phyloP scores from a whole-genome alignment of 2,113 vertebrate genomes.

The Lathamus discolor region DNA sequence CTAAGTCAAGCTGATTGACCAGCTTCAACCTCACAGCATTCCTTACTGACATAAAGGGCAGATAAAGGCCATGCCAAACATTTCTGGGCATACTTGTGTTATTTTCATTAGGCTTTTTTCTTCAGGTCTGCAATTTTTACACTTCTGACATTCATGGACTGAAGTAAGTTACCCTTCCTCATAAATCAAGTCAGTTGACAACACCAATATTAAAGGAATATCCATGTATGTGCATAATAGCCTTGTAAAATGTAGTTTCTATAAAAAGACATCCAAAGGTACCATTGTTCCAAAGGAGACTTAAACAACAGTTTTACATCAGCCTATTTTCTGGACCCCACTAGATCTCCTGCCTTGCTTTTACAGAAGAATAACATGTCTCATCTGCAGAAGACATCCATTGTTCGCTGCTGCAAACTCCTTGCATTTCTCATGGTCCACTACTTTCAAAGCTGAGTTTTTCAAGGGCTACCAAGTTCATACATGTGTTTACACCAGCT shows the following conservation, averaged over 20 bases:
- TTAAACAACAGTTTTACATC: neutral
- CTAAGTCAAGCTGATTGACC: neutral
- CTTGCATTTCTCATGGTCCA: neutral
- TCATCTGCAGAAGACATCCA: fast-evolving
- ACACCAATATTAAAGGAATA: too few species aligned
- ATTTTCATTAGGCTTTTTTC: neutral
- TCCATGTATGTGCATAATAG: neutral
- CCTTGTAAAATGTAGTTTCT: neutral
- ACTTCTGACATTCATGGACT: fast-evolving
- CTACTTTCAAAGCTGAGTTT: neutral
- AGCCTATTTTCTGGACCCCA: neutral
- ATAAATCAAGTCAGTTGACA: neutral
- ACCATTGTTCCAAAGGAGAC: neutral
- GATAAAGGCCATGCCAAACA: neutral
- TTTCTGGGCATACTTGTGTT: neutral
- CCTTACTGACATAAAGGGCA: neutral
- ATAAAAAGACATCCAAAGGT: neutral
- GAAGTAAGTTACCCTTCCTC: neutral
- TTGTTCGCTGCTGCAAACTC: neutral
- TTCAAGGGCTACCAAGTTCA: neutral
- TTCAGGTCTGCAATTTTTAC: neutral
- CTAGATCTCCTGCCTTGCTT: neutral
- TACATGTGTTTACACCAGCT: neutral
- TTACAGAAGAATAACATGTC: neutral
- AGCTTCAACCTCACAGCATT: neutral